Evolutionary conservation across 2,113 vertebrate genomes (phyloP).

Genomic region (Thomomys bottae): DNA sequence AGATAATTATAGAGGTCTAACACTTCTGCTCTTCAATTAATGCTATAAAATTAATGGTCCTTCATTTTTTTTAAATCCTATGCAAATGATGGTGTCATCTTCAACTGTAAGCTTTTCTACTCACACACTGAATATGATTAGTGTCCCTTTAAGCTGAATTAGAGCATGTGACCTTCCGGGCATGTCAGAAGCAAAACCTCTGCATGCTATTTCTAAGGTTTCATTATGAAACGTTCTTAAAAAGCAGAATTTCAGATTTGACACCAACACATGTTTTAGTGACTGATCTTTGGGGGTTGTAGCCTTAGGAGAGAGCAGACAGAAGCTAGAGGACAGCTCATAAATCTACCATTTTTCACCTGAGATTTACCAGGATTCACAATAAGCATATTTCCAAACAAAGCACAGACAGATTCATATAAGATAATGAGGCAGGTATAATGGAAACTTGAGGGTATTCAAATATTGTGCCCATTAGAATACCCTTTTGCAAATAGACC

Average conservation of each 20-base stretch:
- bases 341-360: constrained; percentile 72
- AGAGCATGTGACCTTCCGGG: constrained; percentile 68
- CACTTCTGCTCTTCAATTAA: constrained; percentile 83
- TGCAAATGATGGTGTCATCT: constrained; percentile 83
- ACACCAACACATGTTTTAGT: constrained; percentile 51
- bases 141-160: constrained; percentile 78
- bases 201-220: constrained; percentile 65
- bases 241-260: constrained; percentile 69
- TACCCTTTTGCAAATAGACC: constrained; percentile 20
- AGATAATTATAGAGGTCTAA: constrained; percentile 84
- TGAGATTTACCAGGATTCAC: constrained; percentile 61
- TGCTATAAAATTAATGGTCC: constrained; percentile 86
- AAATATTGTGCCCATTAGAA: constrained; percentile 53
- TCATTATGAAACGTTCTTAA: constrained; percentile 70
- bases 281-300: constrained; percentile 64
- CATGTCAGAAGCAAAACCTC: constrained; percentile 64
- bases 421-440: constrained; percentile 46
- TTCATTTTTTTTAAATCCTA: constrained; percentile 86
- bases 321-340: constrained; percentile 62
- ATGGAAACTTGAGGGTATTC: constrained; percentile 48
- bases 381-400: constrained; percentile 68
- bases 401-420: constrained; percentile 43
- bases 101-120: constrained; percentile 70
- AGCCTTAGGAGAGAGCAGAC: constrained; percentile 47
- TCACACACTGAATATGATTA: constrained; percentile 79